Percentiles rank a stretch among this genome's conserved stretches.
phyloP scores from a whole-genome alignment of 2,113 vertebrate genomes.

The Furnarius figulus region DNA sequence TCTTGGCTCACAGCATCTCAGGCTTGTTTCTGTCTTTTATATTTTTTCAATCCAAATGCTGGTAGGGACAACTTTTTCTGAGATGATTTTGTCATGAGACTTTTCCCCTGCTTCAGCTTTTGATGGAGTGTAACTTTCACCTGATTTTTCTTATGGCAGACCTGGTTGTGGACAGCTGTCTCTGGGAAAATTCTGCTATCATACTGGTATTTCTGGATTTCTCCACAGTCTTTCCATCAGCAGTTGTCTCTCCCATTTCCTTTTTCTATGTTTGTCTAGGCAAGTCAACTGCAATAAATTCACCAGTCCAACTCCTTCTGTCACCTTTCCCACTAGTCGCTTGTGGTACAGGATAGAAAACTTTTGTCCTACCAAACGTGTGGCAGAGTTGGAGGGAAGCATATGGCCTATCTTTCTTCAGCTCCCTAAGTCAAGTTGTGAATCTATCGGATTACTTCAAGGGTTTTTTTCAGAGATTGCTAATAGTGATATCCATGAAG shows the following conservation, averaged over 20 bases:
- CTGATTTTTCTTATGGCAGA: not conserved
- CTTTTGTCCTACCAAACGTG: not conserved
- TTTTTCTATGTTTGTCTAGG: not conserved
- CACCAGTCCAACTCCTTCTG: not conserved
- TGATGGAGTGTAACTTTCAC: not conserved
- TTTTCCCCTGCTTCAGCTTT: not conserved
- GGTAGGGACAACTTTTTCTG: not conserved
- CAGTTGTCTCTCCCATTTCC: not conserved
- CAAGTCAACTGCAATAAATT: not conserved
- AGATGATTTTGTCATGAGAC: not conserved
- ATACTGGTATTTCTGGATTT: constrained; percentile 7
- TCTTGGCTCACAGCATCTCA: not conserved
- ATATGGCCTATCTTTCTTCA: not conserved
- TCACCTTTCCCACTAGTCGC: not conserved
- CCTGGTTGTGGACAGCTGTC: not conserved
- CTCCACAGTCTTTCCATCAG: not conserved
- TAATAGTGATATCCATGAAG: not conserved
- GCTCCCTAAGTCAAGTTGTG: not conserved
- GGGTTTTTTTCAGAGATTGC: not conserved
- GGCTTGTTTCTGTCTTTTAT: not conserved
- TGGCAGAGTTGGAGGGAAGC: not conserved
- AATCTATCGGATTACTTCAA: not conserved
- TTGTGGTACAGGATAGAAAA: not conserved
- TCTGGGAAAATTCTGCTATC: not conserved
- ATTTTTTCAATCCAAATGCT: not conserved